These are phyloP conservation scores for Leguminivora glycinivorella DNA, from an alignment of 1,140 invertebrate genomes.

Conservation along the genomic window DNA sequence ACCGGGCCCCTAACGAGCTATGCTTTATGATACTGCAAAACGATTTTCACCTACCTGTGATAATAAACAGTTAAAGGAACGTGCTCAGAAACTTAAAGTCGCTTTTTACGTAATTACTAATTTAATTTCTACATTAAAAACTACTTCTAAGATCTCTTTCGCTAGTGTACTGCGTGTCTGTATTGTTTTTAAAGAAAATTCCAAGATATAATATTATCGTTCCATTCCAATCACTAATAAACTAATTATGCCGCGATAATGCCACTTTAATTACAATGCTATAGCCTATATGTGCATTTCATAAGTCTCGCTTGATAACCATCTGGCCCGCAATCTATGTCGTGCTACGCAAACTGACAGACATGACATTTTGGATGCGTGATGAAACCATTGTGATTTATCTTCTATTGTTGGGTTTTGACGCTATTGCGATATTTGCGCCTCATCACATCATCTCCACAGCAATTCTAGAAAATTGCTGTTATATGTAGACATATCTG, in stretches of 20 bases:
- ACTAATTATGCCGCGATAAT: not conserved
- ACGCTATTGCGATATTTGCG: conserved; percentile 18
- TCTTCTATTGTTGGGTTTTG: conserved; percentile 18
- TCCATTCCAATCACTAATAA: conserved; percentile 1
- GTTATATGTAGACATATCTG: not conserved
- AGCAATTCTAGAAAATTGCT: not conserved
- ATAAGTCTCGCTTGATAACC: conserved; percentile 9
- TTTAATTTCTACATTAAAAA: no score
- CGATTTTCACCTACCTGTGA: no score
- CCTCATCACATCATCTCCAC: not conserved
- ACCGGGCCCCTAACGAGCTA: no score
- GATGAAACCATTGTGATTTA: conserved; percentile 24
- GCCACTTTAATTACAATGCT: conserved; percentile 18
- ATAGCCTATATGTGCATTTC: not conserved
- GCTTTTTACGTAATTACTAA: no score
- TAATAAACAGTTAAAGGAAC: no score
- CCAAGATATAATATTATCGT: not conserved
- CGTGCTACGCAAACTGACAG: conserved; percentile 15
- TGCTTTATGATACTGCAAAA: no score
- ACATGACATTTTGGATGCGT: conserved; percentile 26
- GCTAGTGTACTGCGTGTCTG: not conserved
- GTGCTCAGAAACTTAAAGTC: no score
- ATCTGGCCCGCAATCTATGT: conserved; percentile 19
- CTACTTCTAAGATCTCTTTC: not conserved
- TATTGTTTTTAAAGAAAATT: not conserved